Conservation (phyloP, 2,888 invertebrate species). For the Tillus elongatus region DNA sequence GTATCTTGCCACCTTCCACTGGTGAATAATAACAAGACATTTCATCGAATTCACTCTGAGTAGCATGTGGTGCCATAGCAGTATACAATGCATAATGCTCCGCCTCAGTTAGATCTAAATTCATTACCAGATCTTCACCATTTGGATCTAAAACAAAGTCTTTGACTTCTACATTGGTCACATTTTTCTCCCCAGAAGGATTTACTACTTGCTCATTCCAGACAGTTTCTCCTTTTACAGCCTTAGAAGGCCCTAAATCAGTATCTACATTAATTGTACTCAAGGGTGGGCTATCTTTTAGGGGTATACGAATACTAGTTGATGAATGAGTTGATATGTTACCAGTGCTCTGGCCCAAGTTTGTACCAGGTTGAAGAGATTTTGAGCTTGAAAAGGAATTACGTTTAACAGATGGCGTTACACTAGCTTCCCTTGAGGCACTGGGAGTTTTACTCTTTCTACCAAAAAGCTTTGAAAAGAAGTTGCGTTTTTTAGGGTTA, state of each 20-base stretch:
- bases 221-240: not conserved
- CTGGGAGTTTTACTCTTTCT: constrained; percentile 44
- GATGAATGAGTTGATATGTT: constrained; percentile 28
- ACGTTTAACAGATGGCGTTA: constrained; percentile 22
- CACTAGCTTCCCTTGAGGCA: constrained; percentile 31
- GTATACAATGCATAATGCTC: constrained; percentile 84
- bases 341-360: constrained; percentile 35
- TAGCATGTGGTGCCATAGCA: constrained; percentile 76
- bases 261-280: constrained; percentile 6
- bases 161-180: not conserved
- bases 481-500: constrained; percentile 52
- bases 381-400: constrained; percentile 8
- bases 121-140: constrained; percentile 8
- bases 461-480: constrained; percentile 57
- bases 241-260: not conserved
- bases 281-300: constrained; percentile 46
- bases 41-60: constrained; percentile 81
- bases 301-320: constrained; percentile 53
- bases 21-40: constrained; percentile 79
- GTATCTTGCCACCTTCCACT: constrained; percentile 67
- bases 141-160: constrained; percentile 3
- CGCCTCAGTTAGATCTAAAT: constrained; percentile 71
- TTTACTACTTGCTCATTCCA: not conserved
- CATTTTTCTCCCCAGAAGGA: not conserved
- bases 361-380: constrained; percentile 19